These are phyloP conservation scores for Poeciliopsis paucimaculata DNA, from an alignment of 2,797 vertebrate genomes.

Conservation along the genomic window DNA sequence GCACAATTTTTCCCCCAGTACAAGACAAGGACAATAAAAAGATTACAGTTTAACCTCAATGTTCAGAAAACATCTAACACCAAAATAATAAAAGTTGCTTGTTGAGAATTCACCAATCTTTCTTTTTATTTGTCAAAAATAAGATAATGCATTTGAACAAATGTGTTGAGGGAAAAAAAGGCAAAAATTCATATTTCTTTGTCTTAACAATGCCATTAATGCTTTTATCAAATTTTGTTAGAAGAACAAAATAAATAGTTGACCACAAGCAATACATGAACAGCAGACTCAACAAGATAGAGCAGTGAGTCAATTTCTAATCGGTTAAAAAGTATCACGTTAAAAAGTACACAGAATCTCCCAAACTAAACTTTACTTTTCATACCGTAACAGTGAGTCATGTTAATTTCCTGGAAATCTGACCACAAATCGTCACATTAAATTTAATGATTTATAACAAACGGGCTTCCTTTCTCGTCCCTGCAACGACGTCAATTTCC, in stretches of 20 bases:
- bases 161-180: not conserved
- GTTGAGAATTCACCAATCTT: not conserved
- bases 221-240: too few relatives aligned
- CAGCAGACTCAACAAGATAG: too few relatives aligned
- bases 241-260: too few relatives aligned
- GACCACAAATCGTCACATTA: not conserved
- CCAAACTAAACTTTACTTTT: not conserved
- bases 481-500: not conserved
- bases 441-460: not conserved
- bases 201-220: too few relatives aligned
- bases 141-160: not conserved
- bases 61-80: not conserved
- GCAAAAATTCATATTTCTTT: not conserved
- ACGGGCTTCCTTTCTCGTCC: not conserved
- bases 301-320: not conserved
- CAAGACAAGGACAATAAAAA: not conserved
- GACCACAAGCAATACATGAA: too few relatives aligned
- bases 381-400: not conserved
- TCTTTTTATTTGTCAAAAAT: not conserved
- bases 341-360: not conserved
- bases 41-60: not conserved
- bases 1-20: not conserved
- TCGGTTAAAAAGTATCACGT: not conserved
- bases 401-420: slow-evolving; percentile 1
- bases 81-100: not conserved